Evolutionary conservation across 2,797 vertebrate genomes (phyloP), one percentile per base, ranked within the genome.

Genomic region (Lophotriccus pileatus): DNA sequence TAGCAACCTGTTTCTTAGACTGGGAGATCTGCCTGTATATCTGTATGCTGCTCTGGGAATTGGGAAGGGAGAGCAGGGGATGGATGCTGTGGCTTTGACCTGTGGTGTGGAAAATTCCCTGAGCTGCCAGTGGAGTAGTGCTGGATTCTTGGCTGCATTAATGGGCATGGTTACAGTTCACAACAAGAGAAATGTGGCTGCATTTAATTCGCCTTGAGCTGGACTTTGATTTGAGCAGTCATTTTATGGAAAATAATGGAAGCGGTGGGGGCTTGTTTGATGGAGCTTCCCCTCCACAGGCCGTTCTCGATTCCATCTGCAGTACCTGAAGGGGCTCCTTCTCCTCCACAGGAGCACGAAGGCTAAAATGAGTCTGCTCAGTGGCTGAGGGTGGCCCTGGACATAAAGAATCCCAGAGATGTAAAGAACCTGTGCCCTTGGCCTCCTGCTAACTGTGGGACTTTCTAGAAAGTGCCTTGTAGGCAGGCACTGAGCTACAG

Each of bases 261-360:
- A 73, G 59, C 11, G 20, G 25, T 13, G 12, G 25, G 17, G 53
- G 17, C n/a, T 59, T 7, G n/a, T 77, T 64, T 69, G 30, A 9
- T 39, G 34, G 62, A 34, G 4, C 20, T 72, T 68, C 39, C 36
- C 6, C 6, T 72, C 39, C 30, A 2, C 0, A 4, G 46, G 39
- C 50, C 41, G n/a, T 12, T 75, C 39, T 62, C 4, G 0, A 20
- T 66, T 67, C 50, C 32, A 6, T 4, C 67, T 76, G 36, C 81
- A 44, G 49, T 3, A 39, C 14, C 46, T 76, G 62, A 12, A 64
- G 25, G 27, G 34, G 27, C 30, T n/a, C 52, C 73, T 47, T 60
- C 53, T 50, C 37, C 17, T 3, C 37, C 34, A 5, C 36, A 24
- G 60, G 1, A 55, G 10, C 62, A 60, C 0, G 0, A 56, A 46